Evolutionary conservation across 2,888 invertebrate genomes (phyloP), one percentile per base, ranked within the genome.

Genomic region (Pseudococcus viburni): DNA sequence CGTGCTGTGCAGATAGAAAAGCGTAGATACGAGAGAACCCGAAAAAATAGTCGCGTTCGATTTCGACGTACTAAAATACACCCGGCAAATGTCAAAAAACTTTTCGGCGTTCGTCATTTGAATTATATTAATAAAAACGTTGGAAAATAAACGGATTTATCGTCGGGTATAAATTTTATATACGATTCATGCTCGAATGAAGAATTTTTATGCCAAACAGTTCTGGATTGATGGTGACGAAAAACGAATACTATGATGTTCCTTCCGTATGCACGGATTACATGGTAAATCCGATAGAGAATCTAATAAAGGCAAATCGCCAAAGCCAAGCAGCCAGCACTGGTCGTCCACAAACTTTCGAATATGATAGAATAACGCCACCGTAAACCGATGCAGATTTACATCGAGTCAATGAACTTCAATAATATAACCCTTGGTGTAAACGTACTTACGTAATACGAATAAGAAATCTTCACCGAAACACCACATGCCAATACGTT

Each of bases 261-360:
- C 26, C 26, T 42, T 48, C 73, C n/a, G 5, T 42, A 73, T 86
- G n/a, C 39, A 59, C n/a, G 26, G 26, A 51, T 9, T 73, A 80
- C 80, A 46, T 73, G 7, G 64, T 42, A 86, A 68, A 86, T 73
- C 86, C 73, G 86, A 86, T 86, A 73, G 73, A 64, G 86, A 86
- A 86, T 86, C 73, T 86, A 86, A 86, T 86, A 86, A 86, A 86
- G 86, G 86, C 73, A 86, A 86, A 86, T 86, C 73, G 86, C 86
- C 64, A 73, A 46, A 86, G 17, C 86, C 42, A 86, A 46, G 85
- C 55, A 51, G 51, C 51, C 19, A 59, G 11, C 59, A 86, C 64
- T 86, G 86, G 26, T 73, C 86, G 73, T 46, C 22, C 26, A 33
- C 22, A 39, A 86, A 73, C 42, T 39, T 48, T 19, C 73, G 86